Base-by-base conservation (phyloP, 1,140 invertebrate genomes). In the Calephelis nemesis region DNA sequence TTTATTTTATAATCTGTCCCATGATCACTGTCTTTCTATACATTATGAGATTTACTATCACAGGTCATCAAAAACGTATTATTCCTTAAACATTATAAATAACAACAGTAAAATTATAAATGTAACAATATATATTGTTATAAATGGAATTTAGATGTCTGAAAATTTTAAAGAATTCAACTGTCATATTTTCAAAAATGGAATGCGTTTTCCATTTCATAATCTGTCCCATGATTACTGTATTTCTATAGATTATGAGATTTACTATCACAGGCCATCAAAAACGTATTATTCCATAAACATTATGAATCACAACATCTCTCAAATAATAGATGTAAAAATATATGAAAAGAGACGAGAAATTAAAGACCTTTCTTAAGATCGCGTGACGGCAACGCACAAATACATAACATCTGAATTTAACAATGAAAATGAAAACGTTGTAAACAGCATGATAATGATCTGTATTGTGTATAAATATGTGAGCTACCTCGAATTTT, bases 401-500 rank as follows among this genome's bases (percentile, higher is more conserved):
- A 58, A 15, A 45, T 47, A 47, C 45, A 67, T 66, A 60, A 64
- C 45, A 30, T 19, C 45, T 49, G 47, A 64, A 58, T 67, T 58
- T 58, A 71, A 75, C 68, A 70, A 66, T 68, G 65, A 64, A 70
- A 72, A 72, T 72, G 70, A 72, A 75, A 72, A 74, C 67, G 64
- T n/a, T 42, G 39, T 63, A 65, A 60, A 62, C 47, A 64, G 65
- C 68, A 66, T 8, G 73, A 74, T 77, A 74, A 70, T 69, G 15
- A 76, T 73, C 73, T 65, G 70, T 62, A 75, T 73, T 77, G 75
- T 72, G 60, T 70, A 70, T 69, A 72, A 74, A 77, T 70, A 78
- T 79, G 78, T 79, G 74, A 78, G 76, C 81, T 77, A 74, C 80
- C 78, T 84, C 74, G 72, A 76, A 82, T 74, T 77, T 75, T 74